Base-by-base conservation (phyloP, 37 sponge, comb jelly and placozoan species). In the Axinella damicornis region DNA sequence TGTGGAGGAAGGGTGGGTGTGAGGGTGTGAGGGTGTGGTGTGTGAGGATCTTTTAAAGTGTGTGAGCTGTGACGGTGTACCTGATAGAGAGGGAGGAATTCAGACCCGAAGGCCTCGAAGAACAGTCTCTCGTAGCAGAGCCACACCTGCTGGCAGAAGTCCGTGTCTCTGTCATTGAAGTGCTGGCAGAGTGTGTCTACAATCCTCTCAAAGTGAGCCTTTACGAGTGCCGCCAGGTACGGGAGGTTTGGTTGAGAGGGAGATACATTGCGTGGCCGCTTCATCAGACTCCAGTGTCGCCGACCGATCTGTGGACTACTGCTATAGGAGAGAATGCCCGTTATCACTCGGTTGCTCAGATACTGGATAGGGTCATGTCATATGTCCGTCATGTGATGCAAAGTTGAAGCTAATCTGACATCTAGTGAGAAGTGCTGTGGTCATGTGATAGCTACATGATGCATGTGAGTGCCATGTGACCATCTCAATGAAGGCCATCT, bases 101-200 rank as follows among this genome's bases (percentile, higher is more conserved):
- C 11, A 36, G 57, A 57, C 5, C 27, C 21, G 37, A 54, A 81
- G 0, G 6, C 20, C 37, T 81, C 82, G 56, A 69, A 81, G 71
- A 81, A 81, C 34, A 81, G 22, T 14, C 38, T 54, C 60, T 81
- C 82, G 70, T 81, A 81, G 57, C 59, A 69, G n/a, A 81, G 58
- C 72, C 82, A 71, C 17, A 40, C 62, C 59, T 69, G 57, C 17
- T 81, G 71, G 20, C n/a, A 53, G 60, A 81, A 71, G 18, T 55
- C 57, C 60, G 19, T 31, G 21, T 70, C 59, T 21, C 32, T 21
- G 37, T 30, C 58, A n/a, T 65, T 30, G 38, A 69, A 22, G 32
- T 70, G 70, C 33, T 71, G 34, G 39, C 71, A 81, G 9, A 69
- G 14, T 9, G 15, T 59, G 25, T 32, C 37, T 32, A 69, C 71